A percentile compares a stretch with the other conserved stretches of the same genome.
Evolutionary conservation across 2,888 invertebrate species (phyloP).

Genomic region (Dryobotodes eremita): DNA sequence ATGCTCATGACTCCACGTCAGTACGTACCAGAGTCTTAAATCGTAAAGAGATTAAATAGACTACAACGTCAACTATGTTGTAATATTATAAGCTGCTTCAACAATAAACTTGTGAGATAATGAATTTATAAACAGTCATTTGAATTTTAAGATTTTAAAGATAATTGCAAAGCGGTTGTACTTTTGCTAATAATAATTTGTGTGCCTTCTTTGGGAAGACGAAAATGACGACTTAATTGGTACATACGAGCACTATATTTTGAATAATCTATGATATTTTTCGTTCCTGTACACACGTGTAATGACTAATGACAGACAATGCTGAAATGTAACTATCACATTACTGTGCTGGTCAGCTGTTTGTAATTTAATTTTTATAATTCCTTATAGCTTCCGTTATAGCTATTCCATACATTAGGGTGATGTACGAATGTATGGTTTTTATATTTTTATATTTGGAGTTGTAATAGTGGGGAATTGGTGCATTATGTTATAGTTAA

Average conservation of each 20-base stretch:
- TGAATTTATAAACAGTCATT: constrained; percentile 26
- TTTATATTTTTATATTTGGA: too few species aligned
- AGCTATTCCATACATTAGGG: too few species aligned
- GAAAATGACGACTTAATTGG: neutral
- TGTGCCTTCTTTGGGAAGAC: neutral
- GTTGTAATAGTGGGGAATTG: too few species aligned
- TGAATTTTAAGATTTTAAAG: constrained; percentile 11
- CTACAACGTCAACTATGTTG: constrained; percentile 11
- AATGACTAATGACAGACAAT: neutral
- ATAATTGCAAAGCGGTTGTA: neutral
- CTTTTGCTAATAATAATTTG: neutral
- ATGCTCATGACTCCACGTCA: constrained; percentile 13
- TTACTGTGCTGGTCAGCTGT: constrained; percentile 3
- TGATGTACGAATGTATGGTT: too few species aligned
- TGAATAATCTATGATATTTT: neutral
- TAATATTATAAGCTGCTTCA: constrained; percentile 22
- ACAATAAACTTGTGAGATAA: constrained; percentile 27
- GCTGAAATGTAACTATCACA: neutral
- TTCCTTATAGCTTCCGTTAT: too few species aligned
- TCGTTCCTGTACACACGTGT: too few species aligned
- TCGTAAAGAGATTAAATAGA: constrained; percentile 47
- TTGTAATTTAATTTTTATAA: too few species aligned
- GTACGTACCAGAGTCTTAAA: constrained; percentile 9
- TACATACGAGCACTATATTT: too few species aligned
- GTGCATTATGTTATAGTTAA: too few species aligned